phyloP scores from a whole-genome alignment of 2,888 invertebrate species.

The Meteorus cinctellus region DNA sequence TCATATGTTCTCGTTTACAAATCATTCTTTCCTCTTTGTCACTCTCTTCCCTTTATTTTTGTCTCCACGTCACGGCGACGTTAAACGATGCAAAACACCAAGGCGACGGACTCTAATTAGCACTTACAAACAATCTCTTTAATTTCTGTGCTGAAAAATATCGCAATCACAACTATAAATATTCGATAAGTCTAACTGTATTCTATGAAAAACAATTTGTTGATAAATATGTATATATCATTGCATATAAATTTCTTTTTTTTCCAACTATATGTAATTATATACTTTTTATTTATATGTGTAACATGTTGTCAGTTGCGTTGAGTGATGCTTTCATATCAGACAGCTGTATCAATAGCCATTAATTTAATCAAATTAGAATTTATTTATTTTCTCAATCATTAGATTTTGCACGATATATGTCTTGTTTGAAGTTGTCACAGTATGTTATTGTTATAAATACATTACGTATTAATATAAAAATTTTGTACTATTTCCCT shows the following conservation, averaged over 20 bases:
- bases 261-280: too few species aligned
- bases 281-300: background rate
- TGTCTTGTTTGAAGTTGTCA: background rate
- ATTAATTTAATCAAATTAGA: conserved; percentile 62
- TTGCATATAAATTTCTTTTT: too few species aligned
- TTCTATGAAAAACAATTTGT: too few species aligned
- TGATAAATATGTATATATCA: too few species aligned
- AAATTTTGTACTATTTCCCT: too few species aligned
- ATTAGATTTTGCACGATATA: background rate
- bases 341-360: conserved; percentile 68
- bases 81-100: conserved; percentile 59
- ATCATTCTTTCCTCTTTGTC: conserved; percentile 48
- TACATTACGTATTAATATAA: too few species aligned
- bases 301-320: background rate
- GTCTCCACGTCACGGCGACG: conserved; percentile 47
- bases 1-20: conserved; percentile 33
- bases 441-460: too few species aligned
- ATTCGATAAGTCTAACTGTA: too few species aligned
- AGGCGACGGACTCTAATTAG: conserved; percentile 65
- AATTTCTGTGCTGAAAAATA: background rate
- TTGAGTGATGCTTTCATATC: background rate
- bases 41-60: conserved; percentile 42
- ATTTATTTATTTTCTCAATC: conserved; percentile 43
- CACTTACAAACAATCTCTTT: conserved; percentile 41
- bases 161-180: background rate